These are phyloP conservation scores for Leptopilina drosophilae DNA, from an alignment of 2,888 invertebrate genomes.

Conservation along the genomic window DNA sequence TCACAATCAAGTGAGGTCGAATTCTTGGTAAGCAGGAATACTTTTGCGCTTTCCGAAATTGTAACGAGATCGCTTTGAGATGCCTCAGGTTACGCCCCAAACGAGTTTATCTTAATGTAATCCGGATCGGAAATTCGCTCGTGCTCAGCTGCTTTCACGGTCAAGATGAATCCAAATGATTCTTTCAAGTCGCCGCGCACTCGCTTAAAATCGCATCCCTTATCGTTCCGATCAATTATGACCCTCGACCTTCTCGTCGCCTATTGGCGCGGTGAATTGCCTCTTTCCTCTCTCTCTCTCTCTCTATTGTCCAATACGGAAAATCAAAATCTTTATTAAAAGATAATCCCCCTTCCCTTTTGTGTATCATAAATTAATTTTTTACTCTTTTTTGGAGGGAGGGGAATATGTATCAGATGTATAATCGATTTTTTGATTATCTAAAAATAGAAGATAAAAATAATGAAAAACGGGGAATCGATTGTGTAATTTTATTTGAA, in stretches of 20 bases:
- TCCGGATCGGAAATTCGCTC: conserved; percentile 72
- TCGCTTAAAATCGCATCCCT: conserved; percentile 68
- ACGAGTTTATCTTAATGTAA: conserved; percentile 73
- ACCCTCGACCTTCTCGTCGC: conserved; percentile 66
- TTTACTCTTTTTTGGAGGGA: too few relatives aligned
- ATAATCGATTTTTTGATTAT: too few relatives aligned
- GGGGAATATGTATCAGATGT: too few relatives aligned
- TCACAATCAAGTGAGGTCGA: conserved; percentile 39
- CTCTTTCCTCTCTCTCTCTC: conserved; percentile 57
- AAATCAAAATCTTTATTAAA: conserved; percentile 20
- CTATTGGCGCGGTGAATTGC: conserved; percentile 69
- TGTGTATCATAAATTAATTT: background rate
- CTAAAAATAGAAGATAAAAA: too few relatives aligned
- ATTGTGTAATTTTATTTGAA: too few relatives aligned
- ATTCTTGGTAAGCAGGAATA: conserved; percentile 15
- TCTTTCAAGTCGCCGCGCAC: conserved; percentile 71
- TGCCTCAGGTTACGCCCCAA: conserved; percentile 59
- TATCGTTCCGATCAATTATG: conserved; percentile 68
- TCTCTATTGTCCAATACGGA: conserved; percentile 53
- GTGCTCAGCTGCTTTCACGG: conserved; percentile 55
- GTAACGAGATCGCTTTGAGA: conserved; percentile 64
- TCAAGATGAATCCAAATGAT: conserved; percentile 55
- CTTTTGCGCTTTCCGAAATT: conserved; percentile 66
- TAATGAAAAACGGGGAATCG: too few relatives aligned
- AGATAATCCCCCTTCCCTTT: background rate